Percentiles rank a stretch among this genome's conserved stretches.
These are phyloP conservation scores for Urophycis tenuis DNA, from an alignment of 2,797 vertebrate species.

Conservation along the genomic window DNA sequence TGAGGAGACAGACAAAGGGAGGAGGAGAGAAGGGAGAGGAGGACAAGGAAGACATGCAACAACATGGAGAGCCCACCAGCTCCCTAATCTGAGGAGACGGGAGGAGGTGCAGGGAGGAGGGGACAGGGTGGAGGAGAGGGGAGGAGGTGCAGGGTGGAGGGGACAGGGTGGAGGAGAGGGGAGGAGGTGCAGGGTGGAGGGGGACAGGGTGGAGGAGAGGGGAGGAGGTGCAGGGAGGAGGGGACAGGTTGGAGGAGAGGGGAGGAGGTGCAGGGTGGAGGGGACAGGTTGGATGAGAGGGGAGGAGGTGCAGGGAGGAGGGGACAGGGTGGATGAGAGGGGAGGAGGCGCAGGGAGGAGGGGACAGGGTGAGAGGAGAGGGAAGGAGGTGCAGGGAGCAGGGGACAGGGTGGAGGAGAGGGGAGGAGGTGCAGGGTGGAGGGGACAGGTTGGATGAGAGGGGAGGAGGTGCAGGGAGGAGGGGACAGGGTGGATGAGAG, in stretches of 20 bases:
- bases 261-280: neutral
- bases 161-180: too few species aligned
- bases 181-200: too few species aligned
- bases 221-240: neutral
- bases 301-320: slow-evolving; percentile 54
- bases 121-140: neutral
- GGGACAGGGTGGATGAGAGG: too few species aligned
- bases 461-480: slow-evolving; percentile 50
- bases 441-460: slow-evolving; percentile 17
- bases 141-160: too few species aligned
- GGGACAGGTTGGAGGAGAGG: slow-evolving; percentile 3
- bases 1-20: too few species aligned
- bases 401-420: slow-evolving; percentile 2
- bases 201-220: too few species aligned
- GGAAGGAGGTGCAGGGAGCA: neutral
- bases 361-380: too few species aligned
- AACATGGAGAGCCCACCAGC: neutral
- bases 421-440: neutral
- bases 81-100: neutral
- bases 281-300: slow-evolving; percentile 22
- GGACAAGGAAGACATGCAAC: neutral
- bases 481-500: neutral
- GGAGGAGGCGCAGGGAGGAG: too few species aligned
- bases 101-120: neutral
- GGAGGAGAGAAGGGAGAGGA: neutral